Base-by-base conservation (phyloP, 2,888 invertebrate species). In the Epirrhoe tristata region DNA sequence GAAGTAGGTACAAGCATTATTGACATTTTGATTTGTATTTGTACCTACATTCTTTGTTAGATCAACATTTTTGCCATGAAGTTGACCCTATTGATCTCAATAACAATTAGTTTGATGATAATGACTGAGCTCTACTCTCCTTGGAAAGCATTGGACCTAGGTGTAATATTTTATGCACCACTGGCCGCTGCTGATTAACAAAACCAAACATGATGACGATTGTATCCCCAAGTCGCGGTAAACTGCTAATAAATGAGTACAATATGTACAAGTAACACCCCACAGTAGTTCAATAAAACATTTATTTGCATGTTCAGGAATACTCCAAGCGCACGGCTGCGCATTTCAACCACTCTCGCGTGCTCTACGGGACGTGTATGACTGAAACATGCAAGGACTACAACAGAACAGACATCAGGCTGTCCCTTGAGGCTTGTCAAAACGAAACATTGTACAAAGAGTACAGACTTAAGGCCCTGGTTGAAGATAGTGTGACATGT, bases 261-360 rank as follows among this genome's bases (percentile, higher is more conserved):
- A 3, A 24, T 24, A 24, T 24, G 24, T 24, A 24, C 24, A 24
- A 24, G 24, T 24, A 1, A 24, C 24, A 3, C 24, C 24, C 24
- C 24, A 24, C 36, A 1, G 10, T 0, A 8, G 3, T 36, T 36
- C 7, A 36, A 7, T 8, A 6, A 36, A 7, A 7, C 3, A 36
- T 36, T 3, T 8, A 36, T 50, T 50, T 31, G 8, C 34, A 6
- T 58, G 24, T 58, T 48, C 48, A 70, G 70, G 65, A 70, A 32
- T 70, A 70, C 36, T 65, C 70, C 16, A 51, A 58, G 17, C 51
- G 46, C 5, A 63, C 16, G 12, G 2, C 43, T 8, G 63, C 63
- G 46, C 69, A 69, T 16, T 69, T 59, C 55, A 66, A 69, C 58
- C 61, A 61, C 55, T 63, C 58, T 10, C 32, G 39, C 0, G 58